These are phyloP conservation scores for Microctenopoma stevenorrisi DNA, from an alignment of 2,797 vertebrate species.

Conservation along the genomic window DNA sequence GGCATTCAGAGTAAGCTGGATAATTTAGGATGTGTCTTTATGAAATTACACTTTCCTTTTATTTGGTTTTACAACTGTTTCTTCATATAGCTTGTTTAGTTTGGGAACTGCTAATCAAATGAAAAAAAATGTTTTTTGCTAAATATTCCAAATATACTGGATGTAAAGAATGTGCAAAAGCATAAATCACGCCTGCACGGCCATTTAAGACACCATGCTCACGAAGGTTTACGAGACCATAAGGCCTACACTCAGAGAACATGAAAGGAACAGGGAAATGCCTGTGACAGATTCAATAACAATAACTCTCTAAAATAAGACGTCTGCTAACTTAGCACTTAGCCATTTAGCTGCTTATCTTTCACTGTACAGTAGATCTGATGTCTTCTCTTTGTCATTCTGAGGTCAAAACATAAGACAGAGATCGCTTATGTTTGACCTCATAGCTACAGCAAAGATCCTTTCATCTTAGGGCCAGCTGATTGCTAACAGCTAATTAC, in stretches of 20 bases:
- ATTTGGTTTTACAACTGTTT: neutral
- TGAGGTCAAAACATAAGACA: constrained; percentile 41
- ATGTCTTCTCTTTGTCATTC: constrained; percentile 50
- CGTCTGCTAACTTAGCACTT: constrained; percentile 38
- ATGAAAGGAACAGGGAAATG: constrained; percentile 51
- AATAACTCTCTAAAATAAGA: constrained; percentile 31
- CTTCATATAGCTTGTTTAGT: neutral
- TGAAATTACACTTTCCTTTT: neutral
- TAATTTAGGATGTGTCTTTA: neutral
- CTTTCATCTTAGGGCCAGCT: constrained; percentile 65
- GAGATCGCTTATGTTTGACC: constrained; percentile 52
- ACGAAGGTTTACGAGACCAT: constrained; percentile 25
- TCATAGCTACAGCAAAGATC: constrained; percentile 43
- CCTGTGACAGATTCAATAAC: constrained; percentile 49
- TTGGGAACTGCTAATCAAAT: constrained; percentile 6
- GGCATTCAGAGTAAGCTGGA: neutral
- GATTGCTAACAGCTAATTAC: constrained; percentile 71
- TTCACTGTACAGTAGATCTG: constrained; percentile 29
- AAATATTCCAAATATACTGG: constrained; percentile 11
- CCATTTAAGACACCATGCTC: constrained; percentile 36
- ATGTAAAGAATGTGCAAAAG: constrained; percentile 29
- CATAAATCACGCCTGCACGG: constrained; percentile 32
- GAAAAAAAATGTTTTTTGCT: neutral
- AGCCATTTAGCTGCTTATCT: constrained; percentile 41
- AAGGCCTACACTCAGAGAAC: constrained; percentile 25